Evolutionary conservation across 2,797 vertebrate genomes (phyloP).

Genomic region (Darevskia nairensis): DNA sequence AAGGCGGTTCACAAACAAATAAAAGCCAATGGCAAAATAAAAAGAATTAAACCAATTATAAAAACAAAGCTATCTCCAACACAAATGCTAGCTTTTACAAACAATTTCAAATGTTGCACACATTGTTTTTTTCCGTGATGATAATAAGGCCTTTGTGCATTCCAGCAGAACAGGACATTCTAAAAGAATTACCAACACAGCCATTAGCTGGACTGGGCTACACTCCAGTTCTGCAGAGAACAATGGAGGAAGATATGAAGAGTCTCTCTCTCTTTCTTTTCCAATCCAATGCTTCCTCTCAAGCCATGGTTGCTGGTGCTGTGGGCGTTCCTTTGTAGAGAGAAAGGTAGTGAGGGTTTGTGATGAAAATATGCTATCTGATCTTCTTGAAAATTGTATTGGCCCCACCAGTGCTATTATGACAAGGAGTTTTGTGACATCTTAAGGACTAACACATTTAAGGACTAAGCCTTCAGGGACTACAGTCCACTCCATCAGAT

Average conservation of each 20-base stretch:
- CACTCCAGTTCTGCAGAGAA: neutral
- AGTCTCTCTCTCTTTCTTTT: neutral
- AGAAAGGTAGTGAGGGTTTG: neutral
- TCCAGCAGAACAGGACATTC: slow-evolving; percentile 35
- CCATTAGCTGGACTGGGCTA: slow-evolving; percentile 34
- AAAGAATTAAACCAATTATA: too few species aligned
- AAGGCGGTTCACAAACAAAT: too few species aligned
- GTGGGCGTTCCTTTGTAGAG: neutral
- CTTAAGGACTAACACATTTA: too few species aligned
- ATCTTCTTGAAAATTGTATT: neutral
- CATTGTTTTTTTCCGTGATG: neutral
- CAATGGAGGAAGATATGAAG: neutral
- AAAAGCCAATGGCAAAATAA: too few species aligned
- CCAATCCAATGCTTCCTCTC: neutral
- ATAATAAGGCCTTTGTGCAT: neutral
- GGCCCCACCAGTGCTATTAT: neutral
- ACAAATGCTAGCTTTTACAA: neutral
- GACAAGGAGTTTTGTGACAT: neutral
- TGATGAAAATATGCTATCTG: neutral
- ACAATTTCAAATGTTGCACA: neutral
- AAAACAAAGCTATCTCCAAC: neutral
- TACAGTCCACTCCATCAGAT: too few species aligned
- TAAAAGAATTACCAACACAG: neutral
- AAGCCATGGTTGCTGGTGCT: neutral
- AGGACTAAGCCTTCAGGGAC: too few species aligned